Percentiles rank a stretch among this genome's conserved stretches.
These are phyloP conservation scores for Dendrocopos noguchii DNA, from an alignment of 2,113 vertebrate genomes.

Conservation along the genomic window DNA sequence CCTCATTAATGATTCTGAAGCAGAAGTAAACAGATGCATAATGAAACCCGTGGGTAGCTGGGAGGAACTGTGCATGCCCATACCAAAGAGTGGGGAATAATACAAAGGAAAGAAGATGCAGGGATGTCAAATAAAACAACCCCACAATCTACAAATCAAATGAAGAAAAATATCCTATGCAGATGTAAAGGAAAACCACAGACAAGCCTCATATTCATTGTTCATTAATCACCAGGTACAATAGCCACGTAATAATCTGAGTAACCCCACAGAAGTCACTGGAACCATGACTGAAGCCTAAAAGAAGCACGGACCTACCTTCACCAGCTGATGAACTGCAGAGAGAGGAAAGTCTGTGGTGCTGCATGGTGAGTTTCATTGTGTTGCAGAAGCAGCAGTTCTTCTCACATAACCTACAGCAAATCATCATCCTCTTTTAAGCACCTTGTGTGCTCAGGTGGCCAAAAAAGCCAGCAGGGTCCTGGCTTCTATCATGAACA, in stretches of 20 bases:
- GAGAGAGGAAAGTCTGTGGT: no score
- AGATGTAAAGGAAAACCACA: neutral
- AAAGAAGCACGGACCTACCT: neutral
- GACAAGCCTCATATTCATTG: neutral
- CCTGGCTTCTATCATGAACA: no score
- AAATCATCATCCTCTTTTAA: neutral
- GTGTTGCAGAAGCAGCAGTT: neutral
- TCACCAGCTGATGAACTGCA: neutral
- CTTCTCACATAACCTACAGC: neutral
- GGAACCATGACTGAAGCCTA: neutral
- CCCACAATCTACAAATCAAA: neutral
- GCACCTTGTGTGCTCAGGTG: no score
- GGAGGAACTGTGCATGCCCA: neutral
- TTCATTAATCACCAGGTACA: neutral
- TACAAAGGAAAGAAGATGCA: neutral
- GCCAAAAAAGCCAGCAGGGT: no score
- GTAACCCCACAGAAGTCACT: neutral
- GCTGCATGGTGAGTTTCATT: neutral
- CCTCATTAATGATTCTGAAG: neutral
- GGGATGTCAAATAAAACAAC: neutral
- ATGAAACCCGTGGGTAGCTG: neutral
- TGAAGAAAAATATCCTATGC: neutral
- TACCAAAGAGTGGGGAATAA: neutral
- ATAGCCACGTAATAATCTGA: neutral
- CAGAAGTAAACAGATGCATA: slow-evolving; percentile 5